Conservation (phyloP, 1,140 invertebrate genomes). For the Bombus sibiricus region DNA sequence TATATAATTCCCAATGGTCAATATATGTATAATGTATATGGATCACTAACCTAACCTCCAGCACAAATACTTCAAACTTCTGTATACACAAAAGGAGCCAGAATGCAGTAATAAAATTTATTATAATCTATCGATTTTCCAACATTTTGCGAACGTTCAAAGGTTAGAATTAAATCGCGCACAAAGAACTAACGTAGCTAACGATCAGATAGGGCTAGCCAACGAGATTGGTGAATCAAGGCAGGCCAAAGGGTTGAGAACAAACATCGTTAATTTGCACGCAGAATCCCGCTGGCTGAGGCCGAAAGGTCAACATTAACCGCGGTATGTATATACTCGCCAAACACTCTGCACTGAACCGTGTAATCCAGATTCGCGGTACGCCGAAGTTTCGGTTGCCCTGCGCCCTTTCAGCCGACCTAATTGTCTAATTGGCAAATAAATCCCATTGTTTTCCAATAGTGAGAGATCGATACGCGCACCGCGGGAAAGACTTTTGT, state of each 20-base stretch:
- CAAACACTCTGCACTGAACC: constrained; percentile 76
- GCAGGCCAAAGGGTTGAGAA: constrained; percentile 72
- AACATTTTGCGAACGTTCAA: not conserved
- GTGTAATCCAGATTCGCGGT: constrained; percentile 64
- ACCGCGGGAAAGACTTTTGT: constrained; percentile 40
- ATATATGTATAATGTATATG: too few relatives aligned
- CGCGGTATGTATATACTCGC: constrained; percentile 65
- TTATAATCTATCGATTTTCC: not conserved
- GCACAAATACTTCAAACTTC: not conserved
- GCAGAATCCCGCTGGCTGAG: constrained; percentile 66
- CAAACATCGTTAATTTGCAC: constrained; percentile 81
- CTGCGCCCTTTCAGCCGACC: constrained; percentile 55
- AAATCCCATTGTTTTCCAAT: constrained; percentile 76
- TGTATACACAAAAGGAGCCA: not conserved
- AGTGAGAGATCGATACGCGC: constrained; percentile 58
- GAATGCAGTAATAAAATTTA: not conserved
- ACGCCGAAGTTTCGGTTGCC: constrained; percentile 54
- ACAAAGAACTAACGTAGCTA: not conserved
- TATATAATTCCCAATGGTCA: not conserved
- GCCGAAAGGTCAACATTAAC: constrained; percentile 78
- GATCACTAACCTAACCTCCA: not conserved
- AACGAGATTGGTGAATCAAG: constrained; percentile 42
- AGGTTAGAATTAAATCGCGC: not conserved
- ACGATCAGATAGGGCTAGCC: constrained; percentile 3
- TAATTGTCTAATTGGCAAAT: constrained; percentile 80